Percentiles rank a stretch among this genome's conserved stretches.
phyloP scores from a whole-genome alignment of 2,113 vertebrate genomes.

The Cyprinodon variegatus region DNA sequence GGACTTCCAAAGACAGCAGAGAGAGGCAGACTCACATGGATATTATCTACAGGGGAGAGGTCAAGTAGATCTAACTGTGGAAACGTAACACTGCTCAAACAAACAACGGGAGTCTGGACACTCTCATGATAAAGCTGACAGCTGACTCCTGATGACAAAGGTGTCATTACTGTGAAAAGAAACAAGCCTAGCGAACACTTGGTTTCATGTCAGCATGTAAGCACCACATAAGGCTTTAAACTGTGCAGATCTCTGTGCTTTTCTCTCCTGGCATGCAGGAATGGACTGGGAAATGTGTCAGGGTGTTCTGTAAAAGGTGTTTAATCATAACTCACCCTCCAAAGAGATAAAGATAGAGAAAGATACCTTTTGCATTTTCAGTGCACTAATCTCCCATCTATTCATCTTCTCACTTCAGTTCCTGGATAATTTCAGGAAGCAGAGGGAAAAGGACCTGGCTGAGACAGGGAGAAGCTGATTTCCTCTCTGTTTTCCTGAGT shows the following conservation, averaged over 20 bases:
- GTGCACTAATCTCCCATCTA: background rate
- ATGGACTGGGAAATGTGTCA: slow-evolving; percentile 48
- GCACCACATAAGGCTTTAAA: slow-evolving; percentile 22
- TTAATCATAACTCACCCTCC: slow-evolving; percentile 64
- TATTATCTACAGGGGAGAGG: slow-evolving; percentile 57
- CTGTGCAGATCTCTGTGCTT: slow-evolving; percentile 13
- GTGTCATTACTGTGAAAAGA: slow-evolving; percentile 14
- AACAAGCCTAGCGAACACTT: slow-evolving; percentile 16
- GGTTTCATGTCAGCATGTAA: slow-evolving; percentile 8
- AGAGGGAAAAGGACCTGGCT: slow-evolving; percentile 12
- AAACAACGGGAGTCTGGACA: slow-evolving; percentile 6
- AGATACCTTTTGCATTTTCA: slow-evolving; percentile 18
- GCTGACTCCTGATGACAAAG: slow-evolving; percentile 28
- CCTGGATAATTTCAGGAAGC: slow-evolving; percentile 34
- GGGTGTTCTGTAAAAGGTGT: slow-evolving; percentile 50
- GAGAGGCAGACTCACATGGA: slow-evolving; percentile 27
- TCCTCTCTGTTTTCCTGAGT: slow-evolving; percentile 19
- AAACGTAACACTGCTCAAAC: background rate
- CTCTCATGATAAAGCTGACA: slow-evolving; percentile 9
- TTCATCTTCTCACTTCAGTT: slow-evolving; percentile 27
- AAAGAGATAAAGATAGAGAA: slow-evolving; percentile 24
- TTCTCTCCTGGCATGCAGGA: slow-evolving; percentile 28
- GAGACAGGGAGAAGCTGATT: slow-evolving; percentile 24
- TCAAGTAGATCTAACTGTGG: slow-evolving; percentile 59
- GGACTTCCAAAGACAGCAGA: slow-evolving; percentile 36